Percentiles rank a stretch among this genome's conserved stretches.
Conservation (phyloP, 2,888 invertebrate species). For the Branchipolynoe longqiensis region DNA sequence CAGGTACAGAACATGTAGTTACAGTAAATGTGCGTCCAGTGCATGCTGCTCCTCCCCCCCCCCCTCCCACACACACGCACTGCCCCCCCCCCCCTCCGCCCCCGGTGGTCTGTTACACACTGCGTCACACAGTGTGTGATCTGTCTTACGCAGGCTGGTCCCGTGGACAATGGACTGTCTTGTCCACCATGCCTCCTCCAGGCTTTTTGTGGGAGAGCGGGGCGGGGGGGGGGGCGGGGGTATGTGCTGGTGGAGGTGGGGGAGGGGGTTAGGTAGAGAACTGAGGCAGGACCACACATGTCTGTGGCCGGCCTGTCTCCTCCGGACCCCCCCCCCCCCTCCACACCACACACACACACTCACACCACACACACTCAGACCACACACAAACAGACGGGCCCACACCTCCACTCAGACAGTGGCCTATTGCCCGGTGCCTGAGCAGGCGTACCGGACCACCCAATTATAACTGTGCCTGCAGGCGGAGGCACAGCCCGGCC, state of each 20-base stretch:
- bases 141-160: not conserved
- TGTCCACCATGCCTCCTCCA: constrained; percentile 22
- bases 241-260: too few relatives aligned
- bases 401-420: not conserved
- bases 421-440: not conserved
- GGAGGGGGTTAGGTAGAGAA: too few relatives aligned
- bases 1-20: too few relatives aligned
- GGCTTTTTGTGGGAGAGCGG: too few relatives aligned
- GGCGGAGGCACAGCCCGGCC: not conserved
- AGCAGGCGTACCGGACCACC: constrained; percentile 5
- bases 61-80: too few relatives aligned
- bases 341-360: not conserved
- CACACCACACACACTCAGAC: not conserved
- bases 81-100: too few relatives aligned
- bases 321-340: too few relatives aligned
- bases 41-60: too few relatives aligned
- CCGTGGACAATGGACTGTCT: not conserved
- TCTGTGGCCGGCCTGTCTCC: too few relatives aligned
- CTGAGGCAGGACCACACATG: too few relatives aligned
- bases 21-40: too few relatives aligned
- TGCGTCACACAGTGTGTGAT: not conserved
- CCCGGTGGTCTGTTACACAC: not conserved
- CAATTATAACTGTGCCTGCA: constrained; percentile 20
- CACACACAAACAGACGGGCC: not conserved
- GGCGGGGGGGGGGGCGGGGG: too few relatives aligned